Evolutionary conservation across 1,140 invertebrate species (phyloP).

Genomic region (Lineus longissimus): DNA sequence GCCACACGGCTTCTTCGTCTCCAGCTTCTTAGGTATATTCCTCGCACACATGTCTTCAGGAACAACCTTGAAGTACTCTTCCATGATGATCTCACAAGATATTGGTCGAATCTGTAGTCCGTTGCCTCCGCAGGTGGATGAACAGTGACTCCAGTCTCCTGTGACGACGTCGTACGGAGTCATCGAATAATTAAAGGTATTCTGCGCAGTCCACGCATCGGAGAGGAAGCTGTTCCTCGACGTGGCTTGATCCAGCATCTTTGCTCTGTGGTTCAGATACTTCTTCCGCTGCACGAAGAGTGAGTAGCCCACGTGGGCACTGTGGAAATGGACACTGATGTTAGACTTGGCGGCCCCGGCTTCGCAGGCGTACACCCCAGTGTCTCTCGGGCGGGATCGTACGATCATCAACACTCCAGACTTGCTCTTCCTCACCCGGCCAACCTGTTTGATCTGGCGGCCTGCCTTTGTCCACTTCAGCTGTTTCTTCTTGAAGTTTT

Average conservation of each 20-base stretch:
- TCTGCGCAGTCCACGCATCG: background rate
- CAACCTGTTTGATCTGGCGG: background rate
- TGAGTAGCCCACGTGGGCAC: background rate
- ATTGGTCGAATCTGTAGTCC: background rate
- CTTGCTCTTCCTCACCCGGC: background rate
- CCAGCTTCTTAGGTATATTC: background rate
- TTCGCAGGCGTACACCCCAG: background rate
- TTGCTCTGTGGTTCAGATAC: slow-evolving; percentile 1
- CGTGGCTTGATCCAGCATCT: background rate
- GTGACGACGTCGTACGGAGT: slow-evolving; percentile 1
- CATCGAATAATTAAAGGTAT: background rate
- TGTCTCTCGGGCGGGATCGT: background rate
- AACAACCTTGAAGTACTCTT: background rate
- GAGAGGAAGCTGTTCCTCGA: background rate
- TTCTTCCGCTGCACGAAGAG: background rate
- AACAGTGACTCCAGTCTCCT: background rate
- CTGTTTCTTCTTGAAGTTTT: background rate
- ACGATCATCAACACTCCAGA: background rate
- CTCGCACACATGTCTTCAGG: background rate
- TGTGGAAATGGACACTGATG: background rate
- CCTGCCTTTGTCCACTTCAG: background rate
- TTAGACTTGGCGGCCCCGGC: background rate
- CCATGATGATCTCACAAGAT: background rate
- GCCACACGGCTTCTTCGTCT: background rate
- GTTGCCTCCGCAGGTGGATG: background rate